Evolutionary conservation across 53 echinoderm and acorn worm genomes (phyloP).

Genomic region (Antedon mediterranea): DNA sequence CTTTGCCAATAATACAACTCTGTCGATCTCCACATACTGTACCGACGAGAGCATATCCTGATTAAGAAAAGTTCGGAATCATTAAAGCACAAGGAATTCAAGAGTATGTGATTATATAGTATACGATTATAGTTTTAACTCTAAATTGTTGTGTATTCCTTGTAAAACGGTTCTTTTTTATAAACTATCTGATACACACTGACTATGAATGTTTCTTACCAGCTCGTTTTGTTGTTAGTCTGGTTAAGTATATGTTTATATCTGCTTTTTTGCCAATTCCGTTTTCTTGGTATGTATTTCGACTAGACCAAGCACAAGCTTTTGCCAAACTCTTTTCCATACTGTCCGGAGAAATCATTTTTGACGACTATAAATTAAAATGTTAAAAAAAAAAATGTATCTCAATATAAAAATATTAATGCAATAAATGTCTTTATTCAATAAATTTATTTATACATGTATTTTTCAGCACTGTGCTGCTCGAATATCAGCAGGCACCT

Average conservation of each 20-base stretch:
- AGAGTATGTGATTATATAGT: no score
- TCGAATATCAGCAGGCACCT: no score
- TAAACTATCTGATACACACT: no score
- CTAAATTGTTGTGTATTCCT: no score
- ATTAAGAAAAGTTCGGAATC: neutral
- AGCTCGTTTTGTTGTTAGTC: neutral
- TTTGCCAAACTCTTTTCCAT: neutral
- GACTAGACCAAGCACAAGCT: neutral
- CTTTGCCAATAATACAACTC: constrained; percentile 17
- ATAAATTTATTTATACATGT: no score
- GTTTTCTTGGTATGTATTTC: neutral
- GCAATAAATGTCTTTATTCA: no score
- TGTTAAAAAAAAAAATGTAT: no score
- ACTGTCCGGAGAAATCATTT: neutral
- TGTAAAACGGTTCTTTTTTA: no score
- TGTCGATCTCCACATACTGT: constrained; percentile 8
- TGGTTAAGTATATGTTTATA: neutral
- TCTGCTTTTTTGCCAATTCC: neutral
- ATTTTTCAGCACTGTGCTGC: no score
- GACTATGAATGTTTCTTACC: neutral
- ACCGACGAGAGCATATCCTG: constrained; percentile 22
- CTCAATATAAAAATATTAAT: no score
- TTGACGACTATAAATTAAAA: neutral
- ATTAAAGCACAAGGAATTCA: no score
- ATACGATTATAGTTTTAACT: no score